Conservation (phyloP, 1,140 invertebrate genomes). For the Leptopilina boulardi region DNA sequence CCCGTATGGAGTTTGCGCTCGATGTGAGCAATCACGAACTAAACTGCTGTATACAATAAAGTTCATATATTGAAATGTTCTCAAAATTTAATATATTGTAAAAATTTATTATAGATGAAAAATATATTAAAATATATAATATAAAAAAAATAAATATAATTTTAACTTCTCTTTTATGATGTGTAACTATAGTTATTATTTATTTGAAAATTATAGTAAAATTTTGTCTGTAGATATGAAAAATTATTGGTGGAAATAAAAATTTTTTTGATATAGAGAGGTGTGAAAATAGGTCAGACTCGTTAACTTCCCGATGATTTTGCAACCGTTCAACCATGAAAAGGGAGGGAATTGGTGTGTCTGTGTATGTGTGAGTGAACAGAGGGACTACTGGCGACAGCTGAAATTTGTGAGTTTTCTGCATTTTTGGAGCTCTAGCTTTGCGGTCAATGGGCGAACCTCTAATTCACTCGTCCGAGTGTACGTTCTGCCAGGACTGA, state of each 20-base stretch:
- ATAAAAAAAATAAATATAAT: no score
- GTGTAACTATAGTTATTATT: no score
- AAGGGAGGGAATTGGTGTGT: not conserved
- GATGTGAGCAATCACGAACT: conserved; percentile 13
- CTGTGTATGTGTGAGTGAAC: not conserved
- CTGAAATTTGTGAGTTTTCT: conserved; percentile 23
- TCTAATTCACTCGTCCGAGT: conserved; percentile 54
- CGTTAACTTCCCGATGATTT: conserved; percentile 60
- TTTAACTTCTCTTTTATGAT: no score
- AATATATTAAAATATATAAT: no score
- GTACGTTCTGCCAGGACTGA: conserved; percentile 28
- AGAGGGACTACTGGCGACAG: conserved; percentile 16
- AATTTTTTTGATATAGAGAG: conserved; percentile 35
- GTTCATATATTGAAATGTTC: not conserved
- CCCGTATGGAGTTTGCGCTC: not conserved
- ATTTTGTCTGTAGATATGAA: no score
- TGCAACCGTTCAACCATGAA: not conserved
- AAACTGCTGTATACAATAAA: not conserved
- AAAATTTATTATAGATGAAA: no score
- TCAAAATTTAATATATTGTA: no score
- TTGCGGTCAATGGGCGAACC: conserved; percentile 49
- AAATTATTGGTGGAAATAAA: no score
- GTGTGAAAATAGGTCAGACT: conserved; percentile 59
- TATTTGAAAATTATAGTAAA: no score
- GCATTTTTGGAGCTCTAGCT: conserved; percentile 50